Evolutionary conservation across 2,888 invertebrate genomes (phyloP).

Genomic region (Mimas tiliae): DNA sequence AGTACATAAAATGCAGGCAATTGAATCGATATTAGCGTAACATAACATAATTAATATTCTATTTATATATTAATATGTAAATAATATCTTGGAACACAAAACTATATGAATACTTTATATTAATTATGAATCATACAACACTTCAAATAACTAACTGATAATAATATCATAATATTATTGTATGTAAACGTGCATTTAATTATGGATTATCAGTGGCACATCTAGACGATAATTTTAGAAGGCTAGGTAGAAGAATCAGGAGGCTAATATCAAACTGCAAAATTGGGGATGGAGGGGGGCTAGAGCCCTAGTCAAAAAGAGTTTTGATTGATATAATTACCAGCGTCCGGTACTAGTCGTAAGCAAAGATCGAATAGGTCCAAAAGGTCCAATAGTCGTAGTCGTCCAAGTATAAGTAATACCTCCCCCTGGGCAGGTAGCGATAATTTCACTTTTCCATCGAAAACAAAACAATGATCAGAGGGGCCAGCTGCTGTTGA

Average conservation of each 20-base stretch:
- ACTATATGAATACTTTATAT: constrained; percentile 2
- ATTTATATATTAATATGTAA: neutral
- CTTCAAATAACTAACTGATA: neutral
- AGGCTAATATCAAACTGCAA: neutral
- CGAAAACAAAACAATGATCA: no score
- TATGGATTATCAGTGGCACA: neutral
- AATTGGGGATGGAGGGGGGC: no score
- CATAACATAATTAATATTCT: neutral
- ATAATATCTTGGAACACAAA: constrained; percentile 11
- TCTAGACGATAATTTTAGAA: neutral
- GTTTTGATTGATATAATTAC: no score
- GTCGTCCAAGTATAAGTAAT: no score
- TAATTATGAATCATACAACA: neutral
- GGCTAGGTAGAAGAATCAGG: neutral
- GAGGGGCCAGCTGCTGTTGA: no score
- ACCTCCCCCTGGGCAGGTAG: no score
- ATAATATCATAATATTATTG: neutral
- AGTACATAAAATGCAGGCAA: neutral
- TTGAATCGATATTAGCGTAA: neutral
- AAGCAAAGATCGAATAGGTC: no score
- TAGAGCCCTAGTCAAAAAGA: no score
- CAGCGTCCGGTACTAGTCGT: no score
- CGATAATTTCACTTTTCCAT: no score
- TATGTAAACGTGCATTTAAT: neutral
- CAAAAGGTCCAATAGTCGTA: no score